These are phyloP conservation scores for Thalassaphorura encarpata DNA, from an alignment of 1,140 invertebrate genomes.

Conservation along the genomic window DNA sequence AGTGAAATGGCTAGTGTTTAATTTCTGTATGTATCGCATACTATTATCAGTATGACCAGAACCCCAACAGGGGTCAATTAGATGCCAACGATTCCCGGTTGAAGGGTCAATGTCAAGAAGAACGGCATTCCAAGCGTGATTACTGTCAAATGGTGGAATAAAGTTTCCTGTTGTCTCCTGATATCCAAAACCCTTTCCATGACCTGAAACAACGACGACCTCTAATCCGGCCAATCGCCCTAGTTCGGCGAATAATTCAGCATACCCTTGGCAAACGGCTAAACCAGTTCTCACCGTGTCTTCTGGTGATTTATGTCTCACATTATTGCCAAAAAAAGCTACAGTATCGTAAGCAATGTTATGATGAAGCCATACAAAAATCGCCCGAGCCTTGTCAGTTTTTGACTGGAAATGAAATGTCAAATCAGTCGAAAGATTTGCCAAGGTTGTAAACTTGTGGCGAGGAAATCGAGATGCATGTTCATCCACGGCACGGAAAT, in stretches of 20 bases:
- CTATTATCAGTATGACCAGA: neutral
- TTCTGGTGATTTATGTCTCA: neutral
- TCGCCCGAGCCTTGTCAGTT: neutral
- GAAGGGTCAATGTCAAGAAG: too few species aligned
- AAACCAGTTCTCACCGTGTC: neutral
- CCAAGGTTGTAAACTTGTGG: neutral
- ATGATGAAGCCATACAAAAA: conserved; percentile 5
- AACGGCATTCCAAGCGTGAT: conserved; percentile 7
- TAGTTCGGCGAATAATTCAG: neutral
- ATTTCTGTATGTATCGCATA: neutral
- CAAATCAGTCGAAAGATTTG: neutral
- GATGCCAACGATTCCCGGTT: neutral
- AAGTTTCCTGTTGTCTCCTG: too few species aligned
- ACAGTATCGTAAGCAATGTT: conserved; percentile 4
- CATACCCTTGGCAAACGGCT: conserved; percentile 5
- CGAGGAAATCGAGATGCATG: neutral
- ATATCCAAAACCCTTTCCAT: conserved; percentile 3
- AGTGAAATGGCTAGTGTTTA: neutral
- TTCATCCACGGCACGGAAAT: neutral
- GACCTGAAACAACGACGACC: neutral
- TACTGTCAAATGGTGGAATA: neutral
- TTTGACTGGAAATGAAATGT: neutral
- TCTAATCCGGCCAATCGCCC: neutral
- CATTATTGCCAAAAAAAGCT: neutral
- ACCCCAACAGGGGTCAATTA: conserved; percentile 1